These are phyloP conservation scores for Hydropsyche tenuis DNA, from an alignment of 1,140 invertebrate species.

Conservation along the genomic window DNA sequence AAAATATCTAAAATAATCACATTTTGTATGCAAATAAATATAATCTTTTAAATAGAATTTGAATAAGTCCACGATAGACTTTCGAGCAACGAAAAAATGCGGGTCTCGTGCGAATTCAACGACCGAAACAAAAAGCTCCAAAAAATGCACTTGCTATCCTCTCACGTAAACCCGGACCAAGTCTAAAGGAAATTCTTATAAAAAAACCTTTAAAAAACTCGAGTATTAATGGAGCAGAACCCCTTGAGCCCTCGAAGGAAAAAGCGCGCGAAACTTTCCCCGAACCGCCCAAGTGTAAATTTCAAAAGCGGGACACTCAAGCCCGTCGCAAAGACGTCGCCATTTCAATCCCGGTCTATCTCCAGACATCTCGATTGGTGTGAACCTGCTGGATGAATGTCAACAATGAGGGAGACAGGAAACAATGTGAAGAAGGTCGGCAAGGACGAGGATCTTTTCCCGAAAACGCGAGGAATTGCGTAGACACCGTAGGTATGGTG, in stretches of 20 bases:
- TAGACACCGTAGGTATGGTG: neutral
- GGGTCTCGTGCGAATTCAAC: too few relatives aligned
- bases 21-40: too few relatives aligned
- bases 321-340: neutral
- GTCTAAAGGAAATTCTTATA: neutral
- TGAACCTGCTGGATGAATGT: neutral
- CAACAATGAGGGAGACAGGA: slow-evolving; percentile 1
- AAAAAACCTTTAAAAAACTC: slow-evolving; percentile 6
- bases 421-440: slow-evolving; percentile 22
- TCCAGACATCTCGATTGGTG: slow-evolving; percentile 34
- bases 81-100: too few relatives aligned
- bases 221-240: slow-evolving; percentile 23
- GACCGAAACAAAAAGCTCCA: too few relatives aligned
- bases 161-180: too few relatives aligned
- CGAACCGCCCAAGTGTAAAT: slow-evolving; percentile 28
- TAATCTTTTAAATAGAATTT: too few relatives aligned
- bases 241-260: neutral
- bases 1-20: too few relatives aligned
- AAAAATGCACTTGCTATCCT: too few relatives aligned
- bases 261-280: neutral
- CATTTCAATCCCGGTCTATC: slow-evolving; percentile 45
- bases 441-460: neutral
- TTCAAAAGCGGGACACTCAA: slow-evolving; percentile 31
- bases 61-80: too few relatives aligned
- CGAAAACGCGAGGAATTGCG: neutral